Percentiles rank a stretch among this genome's conserved stretches.
Conservation (phyloP, 1,140 invertebrate species). For the Portunus trituberculatus region DNA sequence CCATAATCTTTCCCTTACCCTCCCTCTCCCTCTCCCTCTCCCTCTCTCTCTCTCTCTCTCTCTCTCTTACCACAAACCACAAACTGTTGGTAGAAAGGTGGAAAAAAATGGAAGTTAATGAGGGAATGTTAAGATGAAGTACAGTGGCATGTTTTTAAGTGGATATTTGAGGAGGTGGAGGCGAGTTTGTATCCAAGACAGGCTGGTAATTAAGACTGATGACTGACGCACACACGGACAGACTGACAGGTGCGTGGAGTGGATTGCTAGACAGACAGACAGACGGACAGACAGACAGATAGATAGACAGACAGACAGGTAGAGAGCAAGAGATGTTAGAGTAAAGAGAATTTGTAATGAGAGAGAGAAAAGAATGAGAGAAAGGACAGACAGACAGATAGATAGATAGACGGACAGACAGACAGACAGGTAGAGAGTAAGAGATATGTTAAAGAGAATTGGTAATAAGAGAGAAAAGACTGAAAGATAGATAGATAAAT, state of each 20-base stretch:
- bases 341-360: background rate
- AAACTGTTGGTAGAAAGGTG: background rate
- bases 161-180: too few species aligned
- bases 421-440: too few species aligned
- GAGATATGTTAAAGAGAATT: too few species aligned
- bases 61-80: background rate
- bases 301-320: background rate
- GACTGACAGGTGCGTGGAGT: background rate
- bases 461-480: too few species aligned
- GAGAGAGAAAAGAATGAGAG: background rate
- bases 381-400: too few species aligned
- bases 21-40: background rate
- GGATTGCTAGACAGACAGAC: background rate
- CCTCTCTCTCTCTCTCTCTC: background rate
- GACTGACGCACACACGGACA: background rate
- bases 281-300: background rate
- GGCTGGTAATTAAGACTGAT: background rate
- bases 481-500: too few species aligned
- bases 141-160: background rate
- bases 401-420: background rate
- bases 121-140: background rate
- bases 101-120: background rate
- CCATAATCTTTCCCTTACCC: background rate
- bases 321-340: background rate
- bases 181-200: background rate